Evolutionary conservation across 2,888 invertebrate species (phyloP).

Genomic region (Pecten maximus): DNA sequence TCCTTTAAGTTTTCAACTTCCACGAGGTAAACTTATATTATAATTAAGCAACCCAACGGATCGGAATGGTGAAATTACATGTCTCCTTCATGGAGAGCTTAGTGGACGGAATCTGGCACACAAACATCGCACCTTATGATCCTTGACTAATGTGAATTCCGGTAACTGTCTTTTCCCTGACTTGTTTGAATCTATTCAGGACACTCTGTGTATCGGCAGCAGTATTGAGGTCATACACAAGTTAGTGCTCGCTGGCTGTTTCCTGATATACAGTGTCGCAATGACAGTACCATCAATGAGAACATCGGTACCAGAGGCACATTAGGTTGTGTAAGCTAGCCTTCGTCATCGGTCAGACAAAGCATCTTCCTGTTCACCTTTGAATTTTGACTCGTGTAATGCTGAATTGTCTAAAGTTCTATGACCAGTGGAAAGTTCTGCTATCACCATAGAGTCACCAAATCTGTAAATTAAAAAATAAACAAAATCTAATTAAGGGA

Average conservation of each 20-base stretch:
- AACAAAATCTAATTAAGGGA: neutral
- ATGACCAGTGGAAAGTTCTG: neutral
- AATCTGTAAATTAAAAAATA: neutral
- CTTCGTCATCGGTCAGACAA: neutral
- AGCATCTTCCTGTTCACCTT: neutral
- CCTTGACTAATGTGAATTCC: neutral
- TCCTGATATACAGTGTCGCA: neutral
- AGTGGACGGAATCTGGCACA: neutral
- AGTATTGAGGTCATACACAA: neutral
- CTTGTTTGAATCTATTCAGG: neutral
- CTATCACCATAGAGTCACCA: constrained; percentile 20
- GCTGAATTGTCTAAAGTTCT: constrained; percentile 7
- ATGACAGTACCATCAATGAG: neutral
- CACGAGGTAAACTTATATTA: neutral
- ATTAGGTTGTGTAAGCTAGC: neutral
- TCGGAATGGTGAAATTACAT: neutral
- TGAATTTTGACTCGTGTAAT: neutral
- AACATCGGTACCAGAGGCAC: neutral
- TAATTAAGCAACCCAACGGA: neutral
- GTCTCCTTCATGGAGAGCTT: neutral
- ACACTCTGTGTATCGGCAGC: neutral
- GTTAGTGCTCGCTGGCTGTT: neutral
- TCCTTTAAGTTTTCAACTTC: neutral
- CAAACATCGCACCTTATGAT: neutral
- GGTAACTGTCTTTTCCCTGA: neutral